Evolutionary conservation across 2,888 invertebrate species (phyloP).

Genomic region (Yponomeuta evonymella): DNA sequence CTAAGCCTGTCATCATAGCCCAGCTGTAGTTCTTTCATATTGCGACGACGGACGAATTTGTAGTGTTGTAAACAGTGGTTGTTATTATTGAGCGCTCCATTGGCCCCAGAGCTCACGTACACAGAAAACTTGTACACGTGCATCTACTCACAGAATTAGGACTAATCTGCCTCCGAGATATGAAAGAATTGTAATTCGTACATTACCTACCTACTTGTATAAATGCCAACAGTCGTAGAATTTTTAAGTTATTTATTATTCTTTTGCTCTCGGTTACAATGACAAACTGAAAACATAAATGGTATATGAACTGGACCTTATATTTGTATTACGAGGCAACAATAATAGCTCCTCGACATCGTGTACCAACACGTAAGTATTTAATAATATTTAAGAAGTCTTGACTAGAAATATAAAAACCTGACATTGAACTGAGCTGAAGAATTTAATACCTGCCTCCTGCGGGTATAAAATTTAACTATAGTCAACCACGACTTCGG

Average conservation of each 20-base stretch:
- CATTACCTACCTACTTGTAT: too few species aligned
- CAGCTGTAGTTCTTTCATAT: too few species aligned
- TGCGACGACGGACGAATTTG: too few species aligned
- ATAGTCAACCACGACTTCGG: background rate
- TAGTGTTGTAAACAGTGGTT: too few species aligned
- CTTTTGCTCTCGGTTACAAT: slow-evolving; percentile 26
- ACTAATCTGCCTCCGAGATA: too few species aligned
- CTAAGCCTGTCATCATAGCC: too few species aligned
- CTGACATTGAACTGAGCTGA: background rate
- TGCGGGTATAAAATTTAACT: background rate
- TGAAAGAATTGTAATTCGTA: too few species aligned
- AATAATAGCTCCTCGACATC: slow-evolving; percentile 46
- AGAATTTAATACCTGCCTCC: background rate
- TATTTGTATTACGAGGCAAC: slow-evolving; percentile 49
- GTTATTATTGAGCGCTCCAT: too few species aligned
- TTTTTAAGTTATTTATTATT: background rate
- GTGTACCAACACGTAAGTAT: background rate
- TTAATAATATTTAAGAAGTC: background rate
- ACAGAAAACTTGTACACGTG: too few species aligned
- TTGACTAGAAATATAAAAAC: slow-evolving; percentile 3
- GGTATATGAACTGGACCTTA: slow-evolving; percentile 48
- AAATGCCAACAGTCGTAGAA: too few species aligned
- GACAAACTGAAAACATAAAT: slow-evolving; percentile 21
- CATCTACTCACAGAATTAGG: too few species aligned
- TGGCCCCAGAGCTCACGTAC: too few species aligned